Base-by-base conservation (phyloP, 2,888 invertebrate genomes). In the Noctua pronuba region DNA sequence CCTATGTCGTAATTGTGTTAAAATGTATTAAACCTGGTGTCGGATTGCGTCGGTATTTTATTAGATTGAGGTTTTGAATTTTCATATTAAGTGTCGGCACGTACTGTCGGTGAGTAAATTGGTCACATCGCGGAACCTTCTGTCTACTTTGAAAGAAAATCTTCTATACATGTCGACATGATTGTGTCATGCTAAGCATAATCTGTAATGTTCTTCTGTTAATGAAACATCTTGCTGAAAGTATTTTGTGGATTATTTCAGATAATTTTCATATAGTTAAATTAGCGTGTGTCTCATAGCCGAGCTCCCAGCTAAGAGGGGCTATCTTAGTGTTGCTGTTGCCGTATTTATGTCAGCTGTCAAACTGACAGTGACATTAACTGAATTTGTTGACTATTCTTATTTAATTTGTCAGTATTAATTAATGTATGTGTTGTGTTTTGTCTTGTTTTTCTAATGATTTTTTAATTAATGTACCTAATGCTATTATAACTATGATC, bases 11-110 rank as follows among this genome's bases (percentile, higher is more conserved):
- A 74, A 86, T 84, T 74, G 75, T 81, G 77, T 84, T 83, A 75
- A 79, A 82, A 84, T 79, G 65, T 77, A 75, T 77, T 71, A 82
- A 74, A 76, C 62, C 62, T 41, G 72, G 85, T 86, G 79, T 89
- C 70, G 55, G 73, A 79, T 88, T 80, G 78, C 80, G 65, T 68
- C 70, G 67, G 74, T 89, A 84, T 86, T 88, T 88, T 87, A 83
- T 79, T 66, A 68, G 75, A 84, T 86, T 84, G 78, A 83, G 81
- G 74, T 75, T 83, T 77, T 80, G 49, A 70, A 85, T 86, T 88
- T 86, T 84, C 82, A 84, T 89, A 84, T 83, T 79, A 73, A 80
- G 78, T 83, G 66, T 75, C 73, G 10, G 64, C 75, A 46, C 13
- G 78, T 83, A 81, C 76, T 65, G 72, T 66, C 44, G 31, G 5